Base-by-base conservation (phyloP, 2,113 vertebrate species). In the Dendrocopos noguchii region DNA sequence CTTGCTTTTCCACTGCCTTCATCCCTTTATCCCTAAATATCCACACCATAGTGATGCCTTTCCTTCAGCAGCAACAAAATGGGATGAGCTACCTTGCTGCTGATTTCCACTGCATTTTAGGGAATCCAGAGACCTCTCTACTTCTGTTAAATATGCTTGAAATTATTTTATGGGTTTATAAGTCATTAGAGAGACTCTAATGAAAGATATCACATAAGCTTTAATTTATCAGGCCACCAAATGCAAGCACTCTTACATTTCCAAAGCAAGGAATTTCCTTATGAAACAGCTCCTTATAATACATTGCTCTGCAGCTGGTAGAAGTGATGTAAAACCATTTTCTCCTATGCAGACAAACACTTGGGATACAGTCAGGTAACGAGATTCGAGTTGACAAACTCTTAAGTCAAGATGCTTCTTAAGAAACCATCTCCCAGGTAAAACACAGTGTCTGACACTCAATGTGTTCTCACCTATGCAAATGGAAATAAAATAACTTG, bases 401-500 rank as follows among this genome's bases (percentile, higher is more conserved):
- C 28, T 65, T 79, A 75, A 87, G n/a, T 20, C 50, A 91, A 31
- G 29, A 22, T 55, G 27, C 55, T 50, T 68, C 74, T 79, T 34
- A 66, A 53, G 59, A 93, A 79, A 79, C 8, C 50, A 22, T 47
- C 11, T 88, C 47, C 84, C 39, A 65, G 44, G 36, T 29, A 84
- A 91, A 79, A 89, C 31, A 31, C 55, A 56, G 56, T 42, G 46
- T 44, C 27, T 80, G 64, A 79, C 31, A 71, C 24, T 34, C 31
- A 39, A 8, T 33, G 10, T 63, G 42, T 81, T 75, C 50, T 87
- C 71, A 81, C 47, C 47, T 44, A 27, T 27, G 59, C 15, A 78
- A 86, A 75, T 14, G 7, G 18, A 81, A 88, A 81, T 47, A 89
- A 84, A 88, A 92, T 80, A 94, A 70, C n/a, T 44, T 66, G 46